phyloP scores from a whole-genome alignment of 53 echinoderm and acorn worm genomes.

The Holothuria leucospilota region DNA sequence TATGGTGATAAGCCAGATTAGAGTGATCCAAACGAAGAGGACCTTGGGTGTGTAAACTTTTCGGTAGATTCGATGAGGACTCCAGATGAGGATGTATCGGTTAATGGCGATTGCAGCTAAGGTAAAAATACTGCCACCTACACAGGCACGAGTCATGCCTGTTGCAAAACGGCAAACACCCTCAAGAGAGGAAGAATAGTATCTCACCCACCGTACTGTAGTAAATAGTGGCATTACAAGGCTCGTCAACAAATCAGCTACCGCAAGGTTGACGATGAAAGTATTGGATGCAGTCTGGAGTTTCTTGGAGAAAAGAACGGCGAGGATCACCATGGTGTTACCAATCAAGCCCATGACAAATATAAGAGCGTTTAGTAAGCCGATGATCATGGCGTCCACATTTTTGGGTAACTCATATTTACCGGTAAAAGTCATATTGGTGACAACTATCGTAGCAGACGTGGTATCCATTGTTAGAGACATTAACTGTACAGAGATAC shows the following conservation, averaged over 20 bases:
- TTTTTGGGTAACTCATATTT: not conserved
- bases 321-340: not conserved
- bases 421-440: not conserved
- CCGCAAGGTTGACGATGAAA: conserved; percentile 27
- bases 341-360: not conserved
- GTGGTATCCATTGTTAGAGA: too few species aligned
- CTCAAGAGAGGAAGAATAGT: not conserved
- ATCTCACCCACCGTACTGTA: not conserved
- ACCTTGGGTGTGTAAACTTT: not conserved
- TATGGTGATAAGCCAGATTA: not conserved
- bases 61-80: not conserved
- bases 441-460: too few species aligned
- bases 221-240: not conserved
- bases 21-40: not conserved
- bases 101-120: conserved; percentile 5
- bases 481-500: too few species aligned
- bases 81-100: conserved; percentile 10
- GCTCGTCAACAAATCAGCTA: conserved; percentile 9
- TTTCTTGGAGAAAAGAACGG: not conserved
- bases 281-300: conserved; percentile 15
- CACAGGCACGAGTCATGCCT: not conserved
- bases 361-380: not conserved
- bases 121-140: conserved; percentile 2
- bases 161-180: not conserved
- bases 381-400: not conserved